phyloP scores from a whole-genome alignment of 2,888 invertebrate genomes.

The Andrena marginata region DNA sequence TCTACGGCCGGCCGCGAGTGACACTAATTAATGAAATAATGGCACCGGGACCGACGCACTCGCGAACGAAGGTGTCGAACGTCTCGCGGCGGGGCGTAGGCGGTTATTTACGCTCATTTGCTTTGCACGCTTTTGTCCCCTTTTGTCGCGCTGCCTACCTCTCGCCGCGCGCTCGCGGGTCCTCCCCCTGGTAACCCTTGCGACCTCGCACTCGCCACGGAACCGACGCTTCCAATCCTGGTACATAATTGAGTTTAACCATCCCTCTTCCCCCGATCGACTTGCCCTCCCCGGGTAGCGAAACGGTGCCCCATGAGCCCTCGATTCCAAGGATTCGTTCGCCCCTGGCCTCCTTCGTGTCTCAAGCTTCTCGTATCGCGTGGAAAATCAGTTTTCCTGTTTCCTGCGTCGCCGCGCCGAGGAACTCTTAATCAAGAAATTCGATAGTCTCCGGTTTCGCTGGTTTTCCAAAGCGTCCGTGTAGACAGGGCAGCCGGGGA shows the following conservation, averaged over 20 bases:
- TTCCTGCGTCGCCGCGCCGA: not conserved
- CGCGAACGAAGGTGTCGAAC: conserved; percentile 78
- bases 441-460: conserved; percentile 26
- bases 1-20: conserved; percentile 73
- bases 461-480: conserved; percentile 1
- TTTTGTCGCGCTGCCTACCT: conserved; percentile 53
- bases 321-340: not conserved
- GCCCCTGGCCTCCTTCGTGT: not conserved
- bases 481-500: not conserved
- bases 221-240: conserved; percentile 1
- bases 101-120: conserved; percentile 82
- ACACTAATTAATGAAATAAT: conserved; percentile 83
- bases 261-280: not conserved
- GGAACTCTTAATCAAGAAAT: conserved; percentile 20
- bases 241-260: conserved; percentile 41
- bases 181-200: conserved; percentile 36
- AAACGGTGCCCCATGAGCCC: not conserved
- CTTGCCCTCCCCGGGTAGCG: not conserved
- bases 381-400: not conserved
- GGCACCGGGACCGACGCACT: conserved; percentile 70
- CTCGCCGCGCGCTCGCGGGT: conserved; percentile 16
- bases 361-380: not conserved
- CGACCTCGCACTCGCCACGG: conserved; percentile 37
- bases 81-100: conserved; percentile 76
- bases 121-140: conserved; percentile 75